Percentiles rank a stretch among this genome's conserved stretches.
Conservation (phyloP, 2,888 invertebrate genomes). For the Teinopalpus imperialis region DNA sequence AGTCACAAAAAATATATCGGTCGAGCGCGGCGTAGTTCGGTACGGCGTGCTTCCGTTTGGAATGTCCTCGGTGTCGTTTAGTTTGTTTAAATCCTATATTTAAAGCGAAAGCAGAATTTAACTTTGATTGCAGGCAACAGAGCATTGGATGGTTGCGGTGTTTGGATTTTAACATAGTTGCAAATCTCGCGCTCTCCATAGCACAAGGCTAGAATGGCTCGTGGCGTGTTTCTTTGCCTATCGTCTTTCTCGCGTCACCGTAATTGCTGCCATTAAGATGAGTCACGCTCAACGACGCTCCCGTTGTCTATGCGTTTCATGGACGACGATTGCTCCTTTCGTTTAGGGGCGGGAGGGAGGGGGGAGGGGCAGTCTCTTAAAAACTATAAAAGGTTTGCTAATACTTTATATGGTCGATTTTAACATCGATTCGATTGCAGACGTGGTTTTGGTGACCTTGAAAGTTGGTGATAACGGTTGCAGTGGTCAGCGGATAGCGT, state of each 20-base stretch:
- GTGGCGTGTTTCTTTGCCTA: slow-evolving; percentile 53
- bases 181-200: slow-evolving; percentile 18
- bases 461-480: slow-evolving; percentile 36
- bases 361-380: too few species aligned
- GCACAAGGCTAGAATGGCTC: slow-evolving; percentile 41
- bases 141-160: too few species aligned
- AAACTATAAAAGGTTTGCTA: slow-evolving; percentile 27
- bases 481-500: slow-evolving; percentile 44
- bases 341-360: too few species aligned
- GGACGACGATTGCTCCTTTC: slow-evolving; percentile 63
- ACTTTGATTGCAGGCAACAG: slow-evolving; percentile 18
- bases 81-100: slow-evolving; percentile 1
- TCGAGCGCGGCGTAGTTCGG: slow-evolving; percentile 13
- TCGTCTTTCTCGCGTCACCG: slow-evolving; percentile 53
- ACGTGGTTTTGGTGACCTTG: slow-evolving; percentile 20
- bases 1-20: slow-evolving; percentile 34
- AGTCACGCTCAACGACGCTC: slow-evolving; percentile 76
- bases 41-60: slow-evolving; percentile 40
- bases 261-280: slow-evolving; percentile 78
- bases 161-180: slow-evolving; percentile 28
- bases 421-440: too few species aligned
- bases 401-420: too few species aligned
- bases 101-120: neutral
- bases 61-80: slow-evolving; percentile 37
- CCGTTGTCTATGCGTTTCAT: slow-evolving; percentile 62